Percentiles rank a stretch among this genome's conserved stretches.
phyloP scores from a whole-genome alignment of 2,113 vertebrate species.

The Tilapia sparmanii region DNA sequence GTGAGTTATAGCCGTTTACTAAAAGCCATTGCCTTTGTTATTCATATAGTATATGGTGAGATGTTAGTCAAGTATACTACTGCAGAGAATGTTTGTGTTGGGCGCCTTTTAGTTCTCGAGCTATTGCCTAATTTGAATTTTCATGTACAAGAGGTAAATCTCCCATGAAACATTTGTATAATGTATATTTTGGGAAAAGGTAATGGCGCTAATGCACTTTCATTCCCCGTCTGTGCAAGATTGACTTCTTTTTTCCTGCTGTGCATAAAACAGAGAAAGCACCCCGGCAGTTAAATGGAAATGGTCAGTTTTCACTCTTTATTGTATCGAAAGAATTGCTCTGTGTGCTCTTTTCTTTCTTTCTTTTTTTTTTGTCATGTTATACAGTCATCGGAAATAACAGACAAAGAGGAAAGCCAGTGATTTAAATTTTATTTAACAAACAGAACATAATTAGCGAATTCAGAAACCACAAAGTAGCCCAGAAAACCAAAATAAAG shows the following conservation, averaged over 20 bases:
- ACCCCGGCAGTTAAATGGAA: conserved; percentile 2
- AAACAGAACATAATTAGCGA: conserved; percentile 38
- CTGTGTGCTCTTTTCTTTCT: not conserved
- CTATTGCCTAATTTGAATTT: conserved; percentile 7
- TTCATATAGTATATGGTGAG: conserved; percentile 32
- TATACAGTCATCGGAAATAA: not conserved
- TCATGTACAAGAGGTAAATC: not conserved
- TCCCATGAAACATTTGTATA: conserved; percentile 1
- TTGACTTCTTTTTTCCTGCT: not conserved
- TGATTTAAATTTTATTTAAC: conserved; percentile 43
- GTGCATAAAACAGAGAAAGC: conserved; percentile 2
- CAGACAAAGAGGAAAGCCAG: not conserved
- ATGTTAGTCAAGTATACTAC: conserved; percentile 42
- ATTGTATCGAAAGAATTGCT: not conserved
- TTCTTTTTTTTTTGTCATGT: not conserved
- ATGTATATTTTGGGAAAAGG: not conserved
- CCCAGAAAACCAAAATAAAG: not conserved
- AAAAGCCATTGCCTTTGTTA: conserved; percentile 61
- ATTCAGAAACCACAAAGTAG: conserved; percentile 9
- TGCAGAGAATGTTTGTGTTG: not conserved
- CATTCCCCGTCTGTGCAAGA: not conserved
- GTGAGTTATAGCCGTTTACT: conserved; percentile 69
- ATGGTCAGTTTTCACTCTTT: not conserved
- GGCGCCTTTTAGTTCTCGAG: not conserved
- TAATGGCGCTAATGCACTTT: not conserved